Conservation (phyloP, 2,113 vertebrate genomes). For the Aramus guarauna region DNA sequence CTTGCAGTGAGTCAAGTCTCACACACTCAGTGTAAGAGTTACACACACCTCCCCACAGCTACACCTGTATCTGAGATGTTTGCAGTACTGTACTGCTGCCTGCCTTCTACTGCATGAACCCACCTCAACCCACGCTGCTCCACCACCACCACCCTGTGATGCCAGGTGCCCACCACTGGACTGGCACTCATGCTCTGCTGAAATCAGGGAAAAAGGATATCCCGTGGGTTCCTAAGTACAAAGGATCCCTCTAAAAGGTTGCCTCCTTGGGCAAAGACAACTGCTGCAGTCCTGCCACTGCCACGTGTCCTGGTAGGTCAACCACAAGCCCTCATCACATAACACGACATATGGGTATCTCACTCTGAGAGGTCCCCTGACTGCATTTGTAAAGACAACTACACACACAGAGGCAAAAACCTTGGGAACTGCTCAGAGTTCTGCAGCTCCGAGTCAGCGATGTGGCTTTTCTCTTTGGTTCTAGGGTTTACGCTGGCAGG, state of each 20-base stretch:
- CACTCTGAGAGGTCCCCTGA: not conserved
- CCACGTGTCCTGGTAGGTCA: not conserved
- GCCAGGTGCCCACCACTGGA: not conserved
- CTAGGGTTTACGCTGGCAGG: not conserved
- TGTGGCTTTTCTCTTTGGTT: not conserved
- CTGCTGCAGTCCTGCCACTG: not conserved
- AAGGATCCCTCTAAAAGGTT: not conserved
- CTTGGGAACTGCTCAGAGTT: not conserved
- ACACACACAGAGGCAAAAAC: not conserved
- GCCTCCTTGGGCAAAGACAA: not conserved
- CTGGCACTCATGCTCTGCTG: not conserved
- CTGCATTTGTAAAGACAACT: not conserved
- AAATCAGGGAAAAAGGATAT: not conserved
- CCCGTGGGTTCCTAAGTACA: not conserved
- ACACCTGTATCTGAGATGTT: not conserved
- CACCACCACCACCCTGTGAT: rapidly evolving
- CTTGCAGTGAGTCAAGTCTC: not conserved
- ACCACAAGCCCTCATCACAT: not conserved
- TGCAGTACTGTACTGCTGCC: not conserved
- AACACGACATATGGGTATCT: not conserved
- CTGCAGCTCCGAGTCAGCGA: not conserved
- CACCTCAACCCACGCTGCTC: not conserved
- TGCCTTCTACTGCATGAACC: not conserved
- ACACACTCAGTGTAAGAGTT: rapidly evolving
- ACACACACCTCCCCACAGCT: not conserved